phyloP scores from a whole-genome alignment of 2,888 invertebrate species.

The Cosmia trapezina region DNA sequence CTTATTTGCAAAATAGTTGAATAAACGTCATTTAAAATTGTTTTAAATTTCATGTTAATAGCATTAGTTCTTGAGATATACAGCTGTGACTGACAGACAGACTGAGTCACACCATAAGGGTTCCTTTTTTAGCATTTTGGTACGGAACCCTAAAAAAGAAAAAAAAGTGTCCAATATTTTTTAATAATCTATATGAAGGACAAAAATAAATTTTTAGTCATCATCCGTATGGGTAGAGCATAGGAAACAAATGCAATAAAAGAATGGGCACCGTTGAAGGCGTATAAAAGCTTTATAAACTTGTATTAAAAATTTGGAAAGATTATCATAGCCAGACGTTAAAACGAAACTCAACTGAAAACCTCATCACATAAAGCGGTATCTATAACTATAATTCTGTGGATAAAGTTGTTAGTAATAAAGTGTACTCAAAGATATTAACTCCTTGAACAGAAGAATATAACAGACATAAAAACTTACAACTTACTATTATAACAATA shows the following conservation, averaged over 20 bases:
- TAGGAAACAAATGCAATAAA: not conserved
- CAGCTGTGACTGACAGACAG: too few relatives aligned
- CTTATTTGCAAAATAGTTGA: too few relatives aligned
- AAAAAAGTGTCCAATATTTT: too few relatives aligned
- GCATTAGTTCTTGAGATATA: too few relatives aligned
- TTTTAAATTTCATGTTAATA: too few relatives aligned
- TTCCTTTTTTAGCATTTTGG: too few relatives aligned
- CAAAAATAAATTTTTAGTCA: too few relatives aligned
- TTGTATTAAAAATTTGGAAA: not conserved
- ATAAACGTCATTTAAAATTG: too few relatives aligned
- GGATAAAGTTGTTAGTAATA: not conserved
- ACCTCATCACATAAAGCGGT: not conserved
- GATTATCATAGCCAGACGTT: not conserved
- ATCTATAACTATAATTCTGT: not conserved
- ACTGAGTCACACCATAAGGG: too few relatives aligned
- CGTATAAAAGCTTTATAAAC: not conserved
- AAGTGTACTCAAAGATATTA: conserved; percentile 6
- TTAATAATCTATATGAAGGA: too few relatives aligned
- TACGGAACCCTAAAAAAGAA: too few relatives aligned
- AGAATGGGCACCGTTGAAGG: not conserved
- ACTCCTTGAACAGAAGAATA: not conserved
- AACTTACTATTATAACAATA: not conserved
- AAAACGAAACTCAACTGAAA: not conserved
- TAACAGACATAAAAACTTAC: conserved; percentile 11
- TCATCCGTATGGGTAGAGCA: too few relatives aligned